These are phyloP conservation scores for Tineola bisselliella DNA, from an alignment of 2,888 invertebrate genomes.

Conservation along the genomic window DNA sequence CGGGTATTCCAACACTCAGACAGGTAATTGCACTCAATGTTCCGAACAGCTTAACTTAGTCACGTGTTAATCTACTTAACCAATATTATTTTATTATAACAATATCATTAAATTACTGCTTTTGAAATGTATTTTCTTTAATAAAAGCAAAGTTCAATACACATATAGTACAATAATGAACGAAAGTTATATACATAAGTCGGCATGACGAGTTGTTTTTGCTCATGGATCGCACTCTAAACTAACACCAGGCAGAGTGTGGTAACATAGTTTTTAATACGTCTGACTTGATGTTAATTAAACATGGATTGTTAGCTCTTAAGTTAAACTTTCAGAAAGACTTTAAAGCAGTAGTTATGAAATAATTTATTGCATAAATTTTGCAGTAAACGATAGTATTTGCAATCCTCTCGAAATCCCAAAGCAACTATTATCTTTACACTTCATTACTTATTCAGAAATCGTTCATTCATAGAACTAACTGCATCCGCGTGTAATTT, in stretches of 20 bases:
- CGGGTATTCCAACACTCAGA: background rate
- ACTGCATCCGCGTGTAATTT: background rate
- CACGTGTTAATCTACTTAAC: background rate
- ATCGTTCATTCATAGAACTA: background rate
- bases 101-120: no score
- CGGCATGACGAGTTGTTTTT: no score
- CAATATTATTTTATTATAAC: background rate
- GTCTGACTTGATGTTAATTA: no score
- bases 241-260: no score
- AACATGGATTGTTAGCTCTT: no score
- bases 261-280: no score
- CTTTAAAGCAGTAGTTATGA: background rate
- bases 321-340: no score
- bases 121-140: no score
- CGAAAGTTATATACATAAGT: no score
- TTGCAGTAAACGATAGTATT: background rate
- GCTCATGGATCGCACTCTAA: no score
- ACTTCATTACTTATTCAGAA: constrained; percentile 1
- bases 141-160: no score
- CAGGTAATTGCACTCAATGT: constrained; percentile 6
- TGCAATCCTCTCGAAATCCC: background rate
- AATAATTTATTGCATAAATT: background rate
- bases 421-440: background rate
- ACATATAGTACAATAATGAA: no score
- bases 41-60: background rate